A percentile compares a stretch with the other conserved stretches of the same genome.
Conservation (phyloP, 2,888 invertebrate species). For the Lumbricus terrestris region DNA sequence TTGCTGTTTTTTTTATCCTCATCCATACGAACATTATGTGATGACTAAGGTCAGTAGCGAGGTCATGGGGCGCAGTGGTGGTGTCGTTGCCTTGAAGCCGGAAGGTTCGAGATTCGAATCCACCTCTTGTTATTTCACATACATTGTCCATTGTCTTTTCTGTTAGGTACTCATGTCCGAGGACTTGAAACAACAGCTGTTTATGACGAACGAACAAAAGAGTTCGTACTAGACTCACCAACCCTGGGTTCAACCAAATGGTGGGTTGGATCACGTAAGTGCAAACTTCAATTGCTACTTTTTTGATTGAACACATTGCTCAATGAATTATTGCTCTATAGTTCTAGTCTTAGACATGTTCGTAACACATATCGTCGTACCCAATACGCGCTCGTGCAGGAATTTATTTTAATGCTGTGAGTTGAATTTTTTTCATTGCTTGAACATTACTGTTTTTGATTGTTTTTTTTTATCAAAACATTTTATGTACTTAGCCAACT, state of each 20-base stretch:
- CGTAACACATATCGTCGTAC: no score
- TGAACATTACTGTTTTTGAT: background rate
- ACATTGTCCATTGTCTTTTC: background rate
- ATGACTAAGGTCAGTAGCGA: no score
- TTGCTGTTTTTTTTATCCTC: no score
- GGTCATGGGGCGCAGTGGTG: no score
- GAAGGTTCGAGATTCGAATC: no score
- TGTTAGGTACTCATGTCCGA: conserved; percentile 76
- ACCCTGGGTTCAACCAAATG: conserved; percentile 86
- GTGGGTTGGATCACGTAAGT: conserved; percentile 86
- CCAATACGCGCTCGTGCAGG: no score
- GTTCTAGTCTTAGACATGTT: background rate
- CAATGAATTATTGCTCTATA: background rate
- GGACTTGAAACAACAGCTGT: conserved; percentile 90
- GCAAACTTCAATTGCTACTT: background rate
- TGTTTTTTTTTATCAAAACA: background rate
- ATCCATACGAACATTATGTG: no score
- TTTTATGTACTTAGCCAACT: background rate
- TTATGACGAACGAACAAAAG: conserved; percentile 76
- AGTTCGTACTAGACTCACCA: conserved; percentile 85
- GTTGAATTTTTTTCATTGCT: background rate
- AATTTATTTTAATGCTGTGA: background rate
- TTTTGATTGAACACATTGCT: background rate
- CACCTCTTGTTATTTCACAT: background rate
- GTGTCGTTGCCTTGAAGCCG: no score